Evolutionary conservation across 2,797 vertebrate genomes (phyloP), one percentile per base, ranked within the genome.

Genomic region (Nasua narica): DNA sequence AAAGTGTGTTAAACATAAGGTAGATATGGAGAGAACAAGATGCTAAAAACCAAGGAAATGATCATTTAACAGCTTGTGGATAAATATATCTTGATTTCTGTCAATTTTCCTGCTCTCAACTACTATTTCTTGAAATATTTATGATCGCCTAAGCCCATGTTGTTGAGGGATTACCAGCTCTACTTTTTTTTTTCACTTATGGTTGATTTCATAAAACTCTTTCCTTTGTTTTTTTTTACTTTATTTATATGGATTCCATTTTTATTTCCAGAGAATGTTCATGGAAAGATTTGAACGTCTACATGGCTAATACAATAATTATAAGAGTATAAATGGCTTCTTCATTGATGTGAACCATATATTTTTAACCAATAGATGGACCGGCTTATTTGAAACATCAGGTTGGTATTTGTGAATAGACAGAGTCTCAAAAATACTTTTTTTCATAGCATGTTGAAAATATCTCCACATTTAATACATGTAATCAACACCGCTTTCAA

Each of bases 121-220:
- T 27, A 84, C 54, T 76, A 23, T 81, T 54, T 95, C 79, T 85
- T 82, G 78, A 90, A 85, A 72, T 92, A 91, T 82, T 84, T 91
- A 37, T 82, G 35, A 90, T 54, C 32, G 83, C 65, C 46, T 56
- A 70, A 89, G 83, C 62, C 19, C 23, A 43, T 84, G 35, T 88
- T 77, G 69, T 50, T n/a, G 48, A 88, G 13, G 18, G 81, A 84
- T 58, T 37, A 8, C 27, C 79, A 67, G 18, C 4, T 94, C n/a
- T 86, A 9, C 0, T 27, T 50, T 72, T 4, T 90, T 8, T 70
- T 82, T 81, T 65, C 8, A 83, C 14, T 62, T 92, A 70, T 54
- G 27, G 65, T 50, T 77, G 25, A 56, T 78, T 70, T 69, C 43
- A 2, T 72, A 50, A 3, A n/a, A 56, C 25, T 70, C 54, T 2